Evolutionary conservation across 2,113 vertebrate species (phyloP).

Genomic region (Aleadryas rufinucha): DNA sequence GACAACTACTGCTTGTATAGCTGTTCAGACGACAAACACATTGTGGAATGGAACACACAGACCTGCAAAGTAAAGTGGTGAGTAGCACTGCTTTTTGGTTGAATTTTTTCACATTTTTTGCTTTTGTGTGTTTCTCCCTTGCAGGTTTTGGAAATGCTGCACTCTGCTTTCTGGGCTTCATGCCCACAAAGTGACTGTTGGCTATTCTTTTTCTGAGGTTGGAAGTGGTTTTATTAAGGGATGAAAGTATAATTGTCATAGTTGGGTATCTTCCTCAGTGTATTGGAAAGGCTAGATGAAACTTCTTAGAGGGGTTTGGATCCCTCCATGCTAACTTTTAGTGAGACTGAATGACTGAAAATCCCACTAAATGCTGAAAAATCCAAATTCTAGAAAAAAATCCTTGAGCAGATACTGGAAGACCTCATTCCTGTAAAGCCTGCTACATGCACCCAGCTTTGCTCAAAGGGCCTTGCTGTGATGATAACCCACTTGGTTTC

Average conservation of each 20-base stretch:
- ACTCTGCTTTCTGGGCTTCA: not conserved
- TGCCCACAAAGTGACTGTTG: not conserved
- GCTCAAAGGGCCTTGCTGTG: constrained; percentile 10
- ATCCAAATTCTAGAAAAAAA: not conserved
- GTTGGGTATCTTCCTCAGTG: not conserved
- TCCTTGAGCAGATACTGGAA: not conserved
- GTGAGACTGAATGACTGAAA: not conserved
- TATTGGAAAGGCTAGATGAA: not conserved
- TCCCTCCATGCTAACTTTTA: not conserved
- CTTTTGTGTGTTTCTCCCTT: not conserved
- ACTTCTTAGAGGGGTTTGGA: not conserved
- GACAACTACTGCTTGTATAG: constrained; percentile 88
- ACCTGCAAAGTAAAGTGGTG: constrained; percentile 89
- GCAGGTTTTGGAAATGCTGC: not conserved
- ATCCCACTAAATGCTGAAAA: not conserved
- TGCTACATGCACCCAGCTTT: not conserved
- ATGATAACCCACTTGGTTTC: constrained; percentile 57
- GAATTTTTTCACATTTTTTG: fast-evolving
- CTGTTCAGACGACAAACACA: constrained; percentile 92
- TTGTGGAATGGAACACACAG: constrained; percentile 92
- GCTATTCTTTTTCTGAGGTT: not conserved
- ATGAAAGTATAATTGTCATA: not conserved
- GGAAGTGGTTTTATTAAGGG: not conserved
- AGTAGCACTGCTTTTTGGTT: not conserved
- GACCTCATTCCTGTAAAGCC: not conserved